phyloP scores from a whole-genome alignment of 2,888 invertebrate genomes.

The Brachynemurus nebulosus region DNA sequence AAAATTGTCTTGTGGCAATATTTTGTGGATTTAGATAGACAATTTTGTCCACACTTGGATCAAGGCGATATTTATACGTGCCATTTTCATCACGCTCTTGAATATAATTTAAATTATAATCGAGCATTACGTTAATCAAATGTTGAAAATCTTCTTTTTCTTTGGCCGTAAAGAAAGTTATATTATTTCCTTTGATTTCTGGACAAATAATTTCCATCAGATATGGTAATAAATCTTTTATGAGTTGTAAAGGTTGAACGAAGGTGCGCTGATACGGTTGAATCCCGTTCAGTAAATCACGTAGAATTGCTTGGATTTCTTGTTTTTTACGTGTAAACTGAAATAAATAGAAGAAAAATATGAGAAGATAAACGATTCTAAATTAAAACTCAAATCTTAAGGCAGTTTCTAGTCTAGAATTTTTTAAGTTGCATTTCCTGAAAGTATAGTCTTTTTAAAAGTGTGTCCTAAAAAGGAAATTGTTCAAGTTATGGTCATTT shows the following conservation, averaged over 20 bases:
- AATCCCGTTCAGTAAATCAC: constrained; percentile 49
- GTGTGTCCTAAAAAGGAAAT: too few species aligned
- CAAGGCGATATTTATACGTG: constrained; percentile 54
- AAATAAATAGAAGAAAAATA: too few species aligned
- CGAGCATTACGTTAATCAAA: constrained; percentile 73
- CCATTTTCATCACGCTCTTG: constrained; percentile 71
- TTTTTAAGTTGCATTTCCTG: too few species aligned
- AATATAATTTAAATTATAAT: constrained; percentile 72
- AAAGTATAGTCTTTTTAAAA: too few species aligned
- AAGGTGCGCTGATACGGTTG: constrained; percentile 36
- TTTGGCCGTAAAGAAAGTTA: constrained; percentile 54
- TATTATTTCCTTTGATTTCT: constrained; percentile 52
- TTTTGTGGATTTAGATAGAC: constrained; percentile 30
- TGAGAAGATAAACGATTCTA: too few species aligned
- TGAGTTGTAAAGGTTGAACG: constrained; percentile 33
- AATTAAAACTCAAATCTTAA: too few species aligned
- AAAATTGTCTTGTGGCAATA: constrained; percentile 30
- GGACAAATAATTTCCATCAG: constrained; percentile 61
- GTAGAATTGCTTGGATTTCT: constrained; percentile 38
- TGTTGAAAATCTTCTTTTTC: constrained; percentile 55
- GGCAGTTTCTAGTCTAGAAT: too few species aligned
- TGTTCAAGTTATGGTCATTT: too few species aligned
- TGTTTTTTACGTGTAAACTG: too few species aligned
- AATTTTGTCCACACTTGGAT: constrained; percentile 65
- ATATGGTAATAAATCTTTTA: constrained; percentile 57